These are phyloP conservation scores for Rhynchophorus ferrugineus DNA, from an alignment of 1,140 invertebrate species.

Conservation along the genomic window DNA sequence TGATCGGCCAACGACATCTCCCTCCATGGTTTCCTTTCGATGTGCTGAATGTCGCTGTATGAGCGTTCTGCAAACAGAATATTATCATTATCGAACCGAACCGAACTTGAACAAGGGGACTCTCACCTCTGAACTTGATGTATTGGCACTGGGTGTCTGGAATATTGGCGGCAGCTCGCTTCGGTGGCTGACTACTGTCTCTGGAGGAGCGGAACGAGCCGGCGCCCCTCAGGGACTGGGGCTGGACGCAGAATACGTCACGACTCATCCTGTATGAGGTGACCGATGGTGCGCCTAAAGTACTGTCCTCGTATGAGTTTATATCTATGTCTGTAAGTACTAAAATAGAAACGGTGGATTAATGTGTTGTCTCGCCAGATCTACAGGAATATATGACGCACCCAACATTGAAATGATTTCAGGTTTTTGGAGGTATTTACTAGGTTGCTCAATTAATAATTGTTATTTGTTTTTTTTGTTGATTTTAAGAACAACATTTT, in stretches of 20 bases:
- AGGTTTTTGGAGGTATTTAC: too few relatives aligned
- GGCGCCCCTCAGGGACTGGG: slow-evolving; percentile 30
- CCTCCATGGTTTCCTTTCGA: slow-evolving; percentile 32
- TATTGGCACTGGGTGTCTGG: slow-evolving; percentile 25
- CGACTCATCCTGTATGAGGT: slow-evolving; percentile 36
- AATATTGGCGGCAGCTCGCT: slow-evolving; percentile 20
- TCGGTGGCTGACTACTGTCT: slow-evolving; percentile 22
- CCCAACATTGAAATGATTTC: too few relatives aligned
- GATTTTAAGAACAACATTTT: too few relatives aligned
- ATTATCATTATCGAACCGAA: background rate
- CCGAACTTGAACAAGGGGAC: background rate
- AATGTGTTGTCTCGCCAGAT: too few relatives aligned
- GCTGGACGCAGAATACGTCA: slow-evolving; percentile 36
- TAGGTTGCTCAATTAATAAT: too few relatives aligned
- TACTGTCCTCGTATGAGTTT: slow-evolving; percentile 36
- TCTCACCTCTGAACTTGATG: slow-evolving; percentile 32
- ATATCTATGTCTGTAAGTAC: slow-evolving; percentile 39
- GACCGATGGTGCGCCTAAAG: slow-evolving; percentile 33
- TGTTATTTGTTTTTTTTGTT: too few relatives aligned
- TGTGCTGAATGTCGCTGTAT: slow-evolving; percentile 37
- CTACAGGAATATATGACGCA: too few relatives aligned
- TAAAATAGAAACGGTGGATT: too few relatives aligned
- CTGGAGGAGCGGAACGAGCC: slow-evolving; percentile 34
- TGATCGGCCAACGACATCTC: slow-evolving; percentile 11
- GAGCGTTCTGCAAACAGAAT: slow-evolving; percentile 35